Evolutionary conservation across 2,888 invertebrate species (phyloP).

Genomic region (Troglohyphantes excavatus): DNA sequence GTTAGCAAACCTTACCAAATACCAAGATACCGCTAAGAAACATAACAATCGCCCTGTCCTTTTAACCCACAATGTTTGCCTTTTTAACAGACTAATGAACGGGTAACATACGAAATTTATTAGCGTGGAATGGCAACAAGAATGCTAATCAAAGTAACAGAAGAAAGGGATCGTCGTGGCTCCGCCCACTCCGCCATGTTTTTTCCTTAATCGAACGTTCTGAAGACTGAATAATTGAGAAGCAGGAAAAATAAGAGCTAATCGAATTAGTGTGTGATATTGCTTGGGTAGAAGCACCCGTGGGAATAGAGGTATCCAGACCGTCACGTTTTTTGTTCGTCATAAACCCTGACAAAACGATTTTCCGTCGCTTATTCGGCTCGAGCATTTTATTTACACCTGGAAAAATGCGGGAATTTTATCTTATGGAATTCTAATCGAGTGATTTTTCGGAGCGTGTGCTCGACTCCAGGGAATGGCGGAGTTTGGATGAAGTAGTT

Average conservation of each 20-base stretch:
- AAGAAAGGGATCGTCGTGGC: constrained; percentile 37
- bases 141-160: constrained; percentile 68
- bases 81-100: constrained; percentile 45
- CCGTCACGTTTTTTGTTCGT: background rate
- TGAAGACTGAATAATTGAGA: constrained; percentile 63
- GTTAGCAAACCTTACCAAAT: background rate
- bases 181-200: constrained; percentile 51
- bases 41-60: constrained; percentile 48
- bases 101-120: constrained; percentile 70
- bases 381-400: constrained; percentile 39
- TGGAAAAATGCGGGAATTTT: constrained; percentile 19
- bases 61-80: constrained; percentile 61
- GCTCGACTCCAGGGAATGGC: constrained; percentile 15
- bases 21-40: constrained; percentile 16
- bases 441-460: background rate
- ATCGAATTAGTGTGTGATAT: constrained; percentile 69
- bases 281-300: constrained; percentile 32
- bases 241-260: constrained; percentile 58
- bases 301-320: constrained; percentile 16
- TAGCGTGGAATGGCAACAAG: constrained; percentile 61
- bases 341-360: background rate
- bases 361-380: constrained; percentile 48
- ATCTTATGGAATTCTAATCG: constrained; percentile 44
- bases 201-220: constrained; percentile 62
- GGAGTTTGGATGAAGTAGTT: constrained; percentile 13